Evolutionary conservation across 2,888 invertebrate species (phyloP), one percentile per base, ranked within the genome.

Genomic region (Synanthedon tipuliformis): DNA sequence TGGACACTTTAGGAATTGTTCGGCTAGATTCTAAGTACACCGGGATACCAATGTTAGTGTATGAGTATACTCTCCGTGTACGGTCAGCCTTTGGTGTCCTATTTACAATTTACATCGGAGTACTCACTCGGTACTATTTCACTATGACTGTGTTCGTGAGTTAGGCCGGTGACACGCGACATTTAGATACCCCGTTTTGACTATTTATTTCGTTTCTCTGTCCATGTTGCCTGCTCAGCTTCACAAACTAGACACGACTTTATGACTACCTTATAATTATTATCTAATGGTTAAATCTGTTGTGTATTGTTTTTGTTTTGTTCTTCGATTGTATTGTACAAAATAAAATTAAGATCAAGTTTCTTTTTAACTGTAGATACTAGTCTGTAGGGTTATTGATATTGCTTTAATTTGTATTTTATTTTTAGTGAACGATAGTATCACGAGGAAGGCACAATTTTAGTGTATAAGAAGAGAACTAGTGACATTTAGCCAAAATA

Each of bases 401-500:
- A 51, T 61, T 56, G 60, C 64, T 58, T 60, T 59, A 55, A 61
- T 68, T 63, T 57, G 56, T 66, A 68, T 52, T 53, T 50, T 51
- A 53, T 53, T 40, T 55, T 53, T 57, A 53, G 53, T 51, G 12
- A 53, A 64, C 64, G 66, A 61, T 62, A 59, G 67, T 59, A 61
- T 71, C 78, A 81, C 76, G 64, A 73, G 45, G 70, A 84, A 68
- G 83, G 85, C 86, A 87, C 86, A 84, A 85, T 75, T 68, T 74
- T 80, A 81, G 71, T 59, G 71, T 59, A 50, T 85, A 84, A 82
- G 79, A 67, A 69, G 83, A 81, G 83, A 81, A 81, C 69, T 82
- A 86, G 84, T 72, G 75, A 84, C 78, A 73, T 83, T 83, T 87
- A 87, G 86, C 86, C 86, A 87, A 87, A 87, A 83, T 86, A 86